Percentiles rank a stretch among this genome's conserved stretches.
Evolutionary conservation across 2,797 vertebrate species (phyloP).

Genomic region (Cyclura pinguis): DNA sequence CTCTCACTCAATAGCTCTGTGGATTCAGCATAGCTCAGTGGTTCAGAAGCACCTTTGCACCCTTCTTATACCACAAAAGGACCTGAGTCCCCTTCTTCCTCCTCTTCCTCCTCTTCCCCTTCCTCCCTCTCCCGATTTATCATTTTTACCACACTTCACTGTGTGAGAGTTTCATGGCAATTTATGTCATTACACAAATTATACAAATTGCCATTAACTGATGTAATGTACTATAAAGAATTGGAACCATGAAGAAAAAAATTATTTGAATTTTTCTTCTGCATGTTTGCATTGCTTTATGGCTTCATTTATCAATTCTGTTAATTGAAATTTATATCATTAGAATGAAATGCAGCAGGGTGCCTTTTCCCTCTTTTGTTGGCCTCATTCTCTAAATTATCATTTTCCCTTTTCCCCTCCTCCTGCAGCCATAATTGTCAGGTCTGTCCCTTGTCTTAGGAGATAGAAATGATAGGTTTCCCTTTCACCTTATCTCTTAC

Average conservation of each 20-base stretch:
- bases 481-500: background rate
- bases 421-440: conserved; percentile 41
- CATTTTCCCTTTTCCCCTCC: background rate
- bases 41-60: conserved; percentile 32
- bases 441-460: conserved; percentile 66
- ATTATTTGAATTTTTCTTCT: conserved; percentile 78
- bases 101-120: too few relatives aligned
- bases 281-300: conserved; percentile 77
- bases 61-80: conserved; percentile 32
- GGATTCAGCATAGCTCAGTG: conserved; percentile 9
- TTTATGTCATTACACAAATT: conserved; percentile 84
- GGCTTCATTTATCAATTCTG: conserved; percentile 75
- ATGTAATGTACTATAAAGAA: conserved; percentile 84
- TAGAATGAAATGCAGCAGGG: conserved; percentile 66
- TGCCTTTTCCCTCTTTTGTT: conserved; percentile 59
- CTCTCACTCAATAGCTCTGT: background rate
- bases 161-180: conserved; percentile 76
- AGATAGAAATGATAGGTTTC: conserved; percentile 66
- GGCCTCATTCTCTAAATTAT: conserved; percentile 63
- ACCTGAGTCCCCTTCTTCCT: conserved; percentile 54
- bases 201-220: conserved; percentile 82
- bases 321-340: conserved; percentile 75
- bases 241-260: conserved; percentile 76
- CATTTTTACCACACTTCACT: conserved; percentile 76
- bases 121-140: conserved; percentile 70